phyloP scores from a whole-genome alignment of 2,113 vertebrate genomes.

The Panthera leo region DNA sequence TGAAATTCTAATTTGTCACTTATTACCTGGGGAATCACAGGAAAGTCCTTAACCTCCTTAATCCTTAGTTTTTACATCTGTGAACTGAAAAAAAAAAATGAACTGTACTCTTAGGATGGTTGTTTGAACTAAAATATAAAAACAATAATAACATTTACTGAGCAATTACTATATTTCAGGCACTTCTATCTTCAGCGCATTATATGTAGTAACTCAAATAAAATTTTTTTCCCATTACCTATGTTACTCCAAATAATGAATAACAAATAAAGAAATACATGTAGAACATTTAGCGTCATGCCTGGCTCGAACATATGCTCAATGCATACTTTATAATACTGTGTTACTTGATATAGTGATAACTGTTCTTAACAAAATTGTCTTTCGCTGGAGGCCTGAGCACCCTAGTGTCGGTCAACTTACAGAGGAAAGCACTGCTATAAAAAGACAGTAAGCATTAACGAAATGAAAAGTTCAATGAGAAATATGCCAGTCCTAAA shows the following conservation, averaged over 20 bases:
- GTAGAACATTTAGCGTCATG: neutral
- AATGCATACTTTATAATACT: neutral
- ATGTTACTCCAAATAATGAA: neutral
- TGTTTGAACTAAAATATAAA: neutral
- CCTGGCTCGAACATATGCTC: neutral
- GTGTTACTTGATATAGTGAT: neutral
- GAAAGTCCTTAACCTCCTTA: neutral
- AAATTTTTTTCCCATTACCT: neutral
- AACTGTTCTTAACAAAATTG: neutral
- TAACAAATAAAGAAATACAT: neutral
- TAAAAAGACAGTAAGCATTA: neutral
- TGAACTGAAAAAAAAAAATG: neutral
- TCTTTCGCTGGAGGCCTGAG: neutral
- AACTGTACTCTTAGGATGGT: neutral
- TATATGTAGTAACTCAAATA: neutral
- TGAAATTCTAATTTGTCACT: constrained; percentile 23
- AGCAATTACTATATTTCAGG: neutral
- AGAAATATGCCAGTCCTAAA: neutral
- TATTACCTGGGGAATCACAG: neutral
- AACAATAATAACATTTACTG: neutral
- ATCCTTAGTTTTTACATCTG: neutral
- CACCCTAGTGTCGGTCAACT: neutral
- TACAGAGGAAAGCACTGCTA: neutral
- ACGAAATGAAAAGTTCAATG: neutral
- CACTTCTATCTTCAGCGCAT: neutral